Evolutionary conservation across 1,140 invertebrate genomes (phyloP).

Genomic region (Scaptomyza hsui): DNA sequence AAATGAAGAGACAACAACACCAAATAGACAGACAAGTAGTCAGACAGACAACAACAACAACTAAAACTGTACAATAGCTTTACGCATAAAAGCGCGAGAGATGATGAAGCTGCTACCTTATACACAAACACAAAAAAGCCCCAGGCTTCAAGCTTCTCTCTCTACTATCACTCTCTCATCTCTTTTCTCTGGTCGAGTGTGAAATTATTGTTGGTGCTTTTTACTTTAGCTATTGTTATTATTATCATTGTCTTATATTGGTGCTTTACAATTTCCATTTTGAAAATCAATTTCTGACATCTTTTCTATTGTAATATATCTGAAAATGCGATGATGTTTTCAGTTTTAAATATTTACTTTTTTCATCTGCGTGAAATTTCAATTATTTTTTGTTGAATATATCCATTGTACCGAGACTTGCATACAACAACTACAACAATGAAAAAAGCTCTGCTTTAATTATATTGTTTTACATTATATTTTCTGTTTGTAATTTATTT

Average conservation of each 20-base stretch:
- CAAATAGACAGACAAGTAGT: too few relatives aligned
- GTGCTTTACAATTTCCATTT: slow-evolving; percentile 42
- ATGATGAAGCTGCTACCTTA: slow-evolving; percentile 65
- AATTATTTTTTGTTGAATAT: slow-evolving; percentile 48
- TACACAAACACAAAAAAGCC: slow-evolving; percentile 27
- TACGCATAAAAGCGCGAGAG: slow-evolving; percentile 51
- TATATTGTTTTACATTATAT: slow-evolving; percentile 48
- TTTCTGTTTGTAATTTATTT: slow-evolving; percentile 58
- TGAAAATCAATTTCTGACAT: slow-evolving; percentile 72
- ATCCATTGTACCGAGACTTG: slow-evolving; percentile 1
- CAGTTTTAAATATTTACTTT: slow-evolving; percentile 37
- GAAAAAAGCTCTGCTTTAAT: slow-evolving; percentile 33
- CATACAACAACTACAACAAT: too few relatives aligned
- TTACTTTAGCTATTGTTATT: slow-evolving; percentile 44
- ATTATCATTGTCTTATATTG: slow-evolving; percentile 31
- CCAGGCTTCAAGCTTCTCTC: background rate
- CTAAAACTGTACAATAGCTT: slow-evolving; percentile 34
- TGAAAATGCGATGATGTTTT: slow-evolving; percentile 19
- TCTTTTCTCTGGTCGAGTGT: slow-evolving; percentile 49
- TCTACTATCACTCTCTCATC: slow-evolving; percentile 33
- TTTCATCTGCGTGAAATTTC: slow-evolving; percentile 38
- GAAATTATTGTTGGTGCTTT: slow-evolving; percentile 47
- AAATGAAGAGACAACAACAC: slow-evolving; percentile 63
- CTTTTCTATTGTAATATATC: slow-evolving; percentile 60
- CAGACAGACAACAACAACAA: slow-evolving; percentile 20